phyloP scores from a whole-genome alignment of 2,888 invertebrate genomes.

The Gymnosoma rotundatum region DNA sequence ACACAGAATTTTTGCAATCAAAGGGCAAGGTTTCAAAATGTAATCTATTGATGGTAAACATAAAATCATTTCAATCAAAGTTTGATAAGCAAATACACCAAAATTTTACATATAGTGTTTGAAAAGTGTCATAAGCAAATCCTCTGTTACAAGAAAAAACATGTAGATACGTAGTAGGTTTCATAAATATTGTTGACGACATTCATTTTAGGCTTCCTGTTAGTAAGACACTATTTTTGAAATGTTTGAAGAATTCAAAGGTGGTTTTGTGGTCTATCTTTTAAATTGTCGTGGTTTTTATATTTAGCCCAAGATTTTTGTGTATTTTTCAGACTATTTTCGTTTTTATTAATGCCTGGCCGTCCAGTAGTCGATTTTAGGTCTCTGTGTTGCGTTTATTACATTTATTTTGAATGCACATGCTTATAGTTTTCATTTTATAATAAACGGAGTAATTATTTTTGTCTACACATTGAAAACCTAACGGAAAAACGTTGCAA shows the following conservation, averaged over 20 bases:
- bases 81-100: neutral
- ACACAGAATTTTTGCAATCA: neutral
- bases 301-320: slow-evolving; percentile 33
- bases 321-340: slow-evolving; percentile 45
- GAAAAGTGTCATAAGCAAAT: neutral
- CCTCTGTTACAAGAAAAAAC: neutral
- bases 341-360: slow-evolving; percentile 27
- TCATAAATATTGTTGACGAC: neutral
- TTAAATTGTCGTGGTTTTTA: neutral
- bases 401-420: too few relatives aligned
- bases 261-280: neutral
- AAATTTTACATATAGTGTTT: neutral
- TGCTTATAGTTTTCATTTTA: too few relatives aligned
- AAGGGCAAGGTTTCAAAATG: slow-evolving; percentile 8
- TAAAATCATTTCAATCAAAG: slow-evolving; percentile 16
- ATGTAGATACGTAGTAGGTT: slow-evolving; percentile 4
- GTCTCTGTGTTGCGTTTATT: neutral
- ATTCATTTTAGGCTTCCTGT: neutral
- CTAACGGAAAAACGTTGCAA: too few relatives aligned
- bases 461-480: too few relatives aligned
- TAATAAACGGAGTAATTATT: too few relatives aligned
- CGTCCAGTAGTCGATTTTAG: slow-evolving; percentile 2
- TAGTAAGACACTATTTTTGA: neutral
- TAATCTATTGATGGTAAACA: neutral
- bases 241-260: neutral